Evolutionary conservation across 2,888 invertebrate species (phyloP), one percentile per base, ranked within the genome.

Genomic region (Spisula subtruncata): DNA sequence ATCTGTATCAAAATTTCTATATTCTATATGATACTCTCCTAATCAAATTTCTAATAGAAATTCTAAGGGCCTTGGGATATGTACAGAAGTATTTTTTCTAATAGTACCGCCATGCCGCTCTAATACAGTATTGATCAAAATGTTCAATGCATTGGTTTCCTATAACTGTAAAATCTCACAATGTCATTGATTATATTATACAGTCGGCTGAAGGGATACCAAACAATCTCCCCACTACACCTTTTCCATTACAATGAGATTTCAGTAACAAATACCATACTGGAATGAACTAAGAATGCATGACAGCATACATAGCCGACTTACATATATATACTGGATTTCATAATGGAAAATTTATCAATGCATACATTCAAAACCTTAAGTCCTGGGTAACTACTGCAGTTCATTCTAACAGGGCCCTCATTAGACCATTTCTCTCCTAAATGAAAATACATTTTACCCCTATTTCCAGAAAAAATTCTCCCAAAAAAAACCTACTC

Each of bases 41-140:
- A 75, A 75, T 75, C 75, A 35, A 75, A 32, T 75, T 75, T 75
- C 75, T 32, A 75, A 35, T 25, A 75, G 75, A 75, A 75, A 75
- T 75, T 75, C 75, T 35, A 75, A 71, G 32, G 35, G 25, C 75
- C 75, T 32, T 14, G 35, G 75, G 75, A 35, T 35, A 75, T 35
- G 32, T 75, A 32, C 60, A 35, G 75, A 32, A 75, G 5, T 35
- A 25, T 75, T 35, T 56, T 75, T 75, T 75, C 75, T 35, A 16
- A 75, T 75, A 18, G 35, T 75, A 75, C 25, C 29, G 18, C 14
- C 29, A 32, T 16, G 16, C 32, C 18, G 35, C 5, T 32, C 18
- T 18, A 25, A 35, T 35, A 75, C 16, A 18, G 4, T 75, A 75
- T 75, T 75, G 75, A 75, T 75, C 35, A 75, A 32, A 66, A 66